Evolutionary conservation across 2,113 vertebrate species (phyloP).

Genomic region (Polypterus bichir): DNA sequence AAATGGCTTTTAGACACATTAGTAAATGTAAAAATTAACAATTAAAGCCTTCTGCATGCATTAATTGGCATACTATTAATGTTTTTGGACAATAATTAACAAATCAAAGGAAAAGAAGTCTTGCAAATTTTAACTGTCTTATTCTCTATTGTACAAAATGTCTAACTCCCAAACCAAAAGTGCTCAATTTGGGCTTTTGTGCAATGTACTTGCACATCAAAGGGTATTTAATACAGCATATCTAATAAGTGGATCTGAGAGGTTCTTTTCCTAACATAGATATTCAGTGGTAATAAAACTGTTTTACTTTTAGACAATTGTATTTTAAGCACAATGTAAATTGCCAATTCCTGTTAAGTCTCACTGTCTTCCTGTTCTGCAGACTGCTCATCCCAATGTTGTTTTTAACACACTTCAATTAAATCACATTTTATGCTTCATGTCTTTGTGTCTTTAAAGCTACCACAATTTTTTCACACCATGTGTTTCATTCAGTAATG

Average conservation of each 20-base stretch:
- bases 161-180: constrained; percentile 3
- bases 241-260: constrained; percentile 2
- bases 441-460: too few species aligned
- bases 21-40: constrained; percentile 1
- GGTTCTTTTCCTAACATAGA: neutral
- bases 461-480: too few species aligned
- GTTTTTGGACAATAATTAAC: neutral
- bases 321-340: too few species aligned
- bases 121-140: constrained; percentile 1
- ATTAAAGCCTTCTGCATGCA: constrained; percentile 4
- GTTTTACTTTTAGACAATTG: too few species aligned
- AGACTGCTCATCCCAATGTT: too few species aligned
- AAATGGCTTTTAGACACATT: constrained; percentile 1
- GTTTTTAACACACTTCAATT: too few species aligned
- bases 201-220: constrained; percentile 1
- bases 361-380: too few species aligned
- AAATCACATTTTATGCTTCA: too few species aligned
- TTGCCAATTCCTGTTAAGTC: too few species aligned
- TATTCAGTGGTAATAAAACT: neutral
- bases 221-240: constrained; percentile 3
- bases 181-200: constrained; percentile 3
- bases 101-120: constrained; percentile 3
- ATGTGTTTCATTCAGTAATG: too few species aligned
- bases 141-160: neutral
- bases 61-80: constrained; percentile 5